phyloP scores from a whole-genome alignment of 2,113 vertebrate species.

The Xiphorhynchus elegans region DNA sequence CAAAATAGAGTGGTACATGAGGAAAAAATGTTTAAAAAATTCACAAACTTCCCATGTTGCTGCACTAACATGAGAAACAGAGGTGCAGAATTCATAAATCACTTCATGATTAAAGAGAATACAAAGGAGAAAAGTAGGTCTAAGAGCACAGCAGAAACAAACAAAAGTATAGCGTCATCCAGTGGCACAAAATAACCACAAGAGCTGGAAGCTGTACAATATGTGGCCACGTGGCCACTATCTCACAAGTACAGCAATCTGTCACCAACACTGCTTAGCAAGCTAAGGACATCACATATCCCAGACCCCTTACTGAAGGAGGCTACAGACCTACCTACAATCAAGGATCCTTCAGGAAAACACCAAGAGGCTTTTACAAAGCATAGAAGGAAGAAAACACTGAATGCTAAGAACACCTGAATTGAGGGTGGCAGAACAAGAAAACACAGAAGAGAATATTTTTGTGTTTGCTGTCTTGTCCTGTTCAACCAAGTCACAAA shows the following conservation, averaged over 20 bases:
- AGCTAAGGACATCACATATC: neutral
- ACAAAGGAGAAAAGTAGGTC: neutral
- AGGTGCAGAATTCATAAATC: neutral
- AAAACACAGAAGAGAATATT: neutral
- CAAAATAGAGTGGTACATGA: neutral
- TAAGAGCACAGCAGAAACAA: neutral
- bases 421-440: neutral
- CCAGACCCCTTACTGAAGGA: neutral
- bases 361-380: neutral
- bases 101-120: neutral
- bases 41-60: neutral
- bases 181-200: neutral
- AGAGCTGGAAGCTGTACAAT: neutral
- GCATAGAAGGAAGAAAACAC: neutral
- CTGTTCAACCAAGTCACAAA: neutral
- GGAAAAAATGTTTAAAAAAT: neutral
- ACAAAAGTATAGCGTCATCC: neutral
- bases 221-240: accelerated
- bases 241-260: neutral
- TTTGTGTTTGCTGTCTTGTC: neutral
- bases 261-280: neutral
- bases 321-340: neutral
- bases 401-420: neutral
- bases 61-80: neutral
- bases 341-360: neutral